Percentiles rank a stretch among this genome's conserved stretches.
phyloP scores from a whole-genome alignment of 2,797 vertebrate genomes.

The Lophura swinhoii region DNA sequence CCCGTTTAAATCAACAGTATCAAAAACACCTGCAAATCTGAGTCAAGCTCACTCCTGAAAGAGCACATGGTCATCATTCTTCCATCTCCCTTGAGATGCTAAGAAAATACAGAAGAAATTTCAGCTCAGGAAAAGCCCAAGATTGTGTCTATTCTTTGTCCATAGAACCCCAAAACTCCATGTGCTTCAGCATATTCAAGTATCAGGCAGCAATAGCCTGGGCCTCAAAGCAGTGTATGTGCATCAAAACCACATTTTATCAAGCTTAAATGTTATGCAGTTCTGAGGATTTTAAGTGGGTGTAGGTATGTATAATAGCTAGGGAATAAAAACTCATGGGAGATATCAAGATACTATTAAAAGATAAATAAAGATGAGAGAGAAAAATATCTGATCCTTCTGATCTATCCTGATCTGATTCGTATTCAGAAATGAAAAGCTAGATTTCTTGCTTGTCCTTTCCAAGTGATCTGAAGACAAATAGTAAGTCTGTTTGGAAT shows the following conservation, averaged over 20 bases:
- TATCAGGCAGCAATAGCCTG: neutral
- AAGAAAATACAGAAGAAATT: neutral
- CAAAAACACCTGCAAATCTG: neutral
- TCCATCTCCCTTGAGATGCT: neutral
- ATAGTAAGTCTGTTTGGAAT: neutral
- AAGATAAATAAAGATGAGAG: neutral
- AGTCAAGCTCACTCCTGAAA: neutral
- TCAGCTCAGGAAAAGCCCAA: neutral
- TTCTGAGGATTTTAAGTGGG: neutral
- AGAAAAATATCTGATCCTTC: neutral
- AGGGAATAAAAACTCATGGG: neutral
- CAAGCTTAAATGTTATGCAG: neutral
- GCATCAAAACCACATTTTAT: neutral
- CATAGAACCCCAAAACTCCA: neutral
- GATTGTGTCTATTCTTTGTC: neutral
- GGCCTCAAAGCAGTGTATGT: neutral
- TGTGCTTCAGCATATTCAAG: neutral
- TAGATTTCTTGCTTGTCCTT: neutral
- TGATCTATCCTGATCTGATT: neutral
- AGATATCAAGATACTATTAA: neutral
- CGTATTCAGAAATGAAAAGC: neutral
- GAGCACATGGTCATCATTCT: neutral
- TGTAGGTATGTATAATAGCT: neutral
- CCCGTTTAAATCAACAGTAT: neutral
- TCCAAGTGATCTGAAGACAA: neutral